Conservation (phyloP, 2,888 invertebrate genomes). For the Lepidochitona cinerea region DNA sequence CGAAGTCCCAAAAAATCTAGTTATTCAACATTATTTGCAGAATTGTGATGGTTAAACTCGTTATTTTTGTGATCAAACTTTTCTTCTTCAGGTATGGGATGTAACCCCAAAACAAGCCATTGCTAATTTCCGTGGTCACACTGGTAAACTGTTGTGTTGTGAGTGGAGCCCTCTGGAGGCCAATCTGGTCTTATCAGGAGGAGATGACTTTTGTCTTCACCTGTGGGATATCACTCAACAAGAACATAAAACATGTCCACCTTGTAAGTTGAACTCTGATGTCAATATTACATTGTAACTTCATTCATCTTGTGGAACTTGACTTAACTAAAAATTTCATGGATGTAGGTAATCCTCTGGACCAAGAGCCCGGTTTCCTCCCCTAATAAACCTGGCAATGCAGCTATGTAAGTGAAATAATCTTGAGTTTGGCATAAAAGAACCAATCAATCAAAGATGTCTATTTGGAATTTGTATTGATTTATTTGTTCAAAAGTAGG, state of each 20-base stretch:
- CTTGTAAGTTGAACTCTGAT: conserved; percentile 3
- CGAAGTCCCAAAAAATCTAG: no score
- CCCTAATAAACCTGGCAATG: no score
- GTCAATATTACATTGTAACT: background rate
- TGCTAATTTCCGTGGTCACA: conserved; percentile 77
- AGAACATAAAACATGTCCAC: conserved; percentile 12
- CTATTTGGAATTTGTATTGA: no score
- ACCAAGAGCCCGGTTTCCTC: no score
- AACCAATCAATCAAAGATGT: no score
- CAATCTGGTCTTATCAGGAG: conserved; percentile 78
- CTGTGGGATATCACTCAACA: conserved; percentile 77
- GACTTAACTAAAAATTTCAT: background rate
- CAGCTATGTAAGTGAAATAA: no score
- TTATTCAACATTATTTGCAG: no score
- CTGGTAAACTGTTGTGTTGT: conserved; percentile 75
- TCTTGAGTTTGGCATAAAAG: no score
- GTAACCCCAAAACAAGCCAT: conserved; percentile 74
- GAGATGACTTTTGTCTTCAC: conserved; percentile 78
- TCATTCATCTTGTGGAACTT: background rate
- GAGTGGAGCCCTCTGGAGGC: conserved; percentile 79
- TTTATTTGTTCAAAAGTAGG: no score
- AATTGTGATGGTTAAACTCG: no score
- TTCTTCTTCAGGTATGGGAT: conserved; percentile 76
- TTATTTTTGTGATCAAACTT: no score
- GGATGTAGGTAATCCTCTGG: no score